Evolutionary conservation across 2,113 vertebrate species (phyloP), one percentile per base, ranked within the genome.

Genomic region (Synodontis membranacea): DNA sequence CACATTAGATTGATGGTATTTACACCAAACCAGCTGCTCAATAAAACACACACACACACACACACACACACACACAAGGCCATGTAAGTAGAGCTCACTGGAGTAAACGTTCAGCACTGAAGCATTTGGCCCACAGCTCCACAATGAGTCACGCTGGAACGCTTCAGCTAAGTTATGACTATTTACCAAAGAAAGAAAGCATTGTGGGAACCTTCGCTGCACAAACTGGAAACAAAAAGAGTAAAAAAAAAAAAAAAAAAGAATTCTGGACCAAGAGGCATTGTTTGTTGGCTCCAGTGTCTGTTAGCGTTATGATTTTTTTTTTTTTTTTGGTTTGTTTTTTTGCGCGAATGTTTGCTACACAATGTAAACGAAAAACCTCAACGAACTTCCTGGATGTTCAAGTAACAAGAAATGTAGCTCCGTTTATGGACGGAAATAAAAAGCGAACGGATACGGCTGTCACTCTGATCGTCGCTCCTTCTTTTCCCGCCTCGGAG

Each of bases 1-100:
- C 19, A 87, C 62, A 80, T 87, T 52, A 84, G 62, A 86, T 34
- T 34, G 54, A 87, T 83, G 62, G 86, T 80, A 52, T 89, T 80
- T 86, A 82, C 39, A 28, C 62, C 46, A 62, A 46, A 75, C 48
- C 50, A 79, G 50, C 48, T 21, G 48, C 50, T 52, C 50, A 17
- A n/a, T 50, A 78, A 50, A 50, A 66, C 68, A 83, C 34, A 83
- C 78, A 89, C 80, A 88, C 25, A 87, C 68, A 88, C 34, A 62
- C 44, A 86, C 46, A 56, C 48, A 74, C 39, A 86, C 46, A 66
- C 39, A 82, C 48, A 68, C 42, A 75, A 21, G 48, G 44, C 82
- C 82, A 50, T 56, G 70, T 68, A 58, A 83, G 6, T 42, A 31
- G 9, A 56, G 34, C 42, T 62, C 64, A 50, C 1, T 21, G 42